phyloP scores from a whole-genome alignment of 2,888 invertebrate genomes.

The Meloe dianella region DNA sequence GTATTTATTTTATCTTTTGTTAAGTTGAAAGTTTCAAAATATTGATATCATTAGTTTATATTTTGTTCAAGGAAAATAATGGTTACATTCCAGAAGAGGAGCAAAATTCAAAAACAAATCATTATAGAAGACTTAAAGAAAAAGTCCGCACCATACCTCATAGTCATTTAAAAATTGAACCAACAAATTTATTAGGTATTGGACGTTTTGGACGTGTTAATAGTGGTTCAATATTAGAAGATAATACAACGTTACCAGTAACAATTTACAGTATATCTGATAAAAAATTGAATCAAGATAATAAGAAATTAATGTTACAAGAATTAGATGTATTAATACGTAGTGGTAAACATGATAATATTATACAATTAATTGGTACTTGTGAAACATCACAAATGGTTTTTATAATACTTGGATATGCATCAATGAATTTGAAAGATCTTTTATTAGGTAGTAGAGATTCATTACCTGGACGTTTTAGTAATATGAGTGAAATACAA shows the following conservation, averaged over 20 bases:
- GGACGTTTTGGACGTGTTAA: slow-evolving; percentile 82
- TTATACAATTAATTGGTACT: slow-evolving; percentile 77
- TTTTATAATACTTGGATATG: slow-evolving; percentile 76
- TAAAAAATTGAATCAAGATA: slow-evolving; percentile 58
- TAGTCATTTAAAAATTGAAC: slow-evolving; percentile 74
- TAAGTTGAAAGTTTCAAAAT: too few relatives aligned
- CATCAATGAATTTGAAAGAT: slow-evolving; percentile 72
- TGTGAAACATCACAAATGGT: slow-evolving; percentile 79
- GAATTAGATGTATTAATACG: slow-evolving; percentile 76
- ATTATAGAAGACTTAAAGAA: slow-evolving; percentile 76
- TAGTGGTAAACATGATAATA: slow-evolving; percentile 72
- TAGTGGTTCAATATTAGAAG: slow-evolving; percentile 71
- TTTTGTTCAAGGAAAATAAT: slow-evolving; percentile 68
- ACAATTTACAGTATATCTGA: slow-evolving; percentile 72
- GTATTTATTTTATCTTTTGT: too few relatives aligned
- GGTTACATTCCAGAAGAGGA: slow-evolving; percentile 78
- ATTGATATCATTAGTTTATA: too few relatives aligned
- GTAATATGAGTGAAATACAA: slow-evolving; percentile 67
- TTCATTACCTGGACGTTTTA: slow-evolving; percentile 61
- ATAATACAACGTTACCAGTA: slow-evolving; percentile 63
- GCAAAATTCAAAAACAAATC: slow-evolving; percentile 67
- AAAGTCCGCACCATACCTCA: slow-evolving; percentile 77
- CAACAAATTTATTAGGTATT: slow-evolving; percentile 69
- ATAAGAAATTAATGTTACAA: slow-evolving; percentile 65
- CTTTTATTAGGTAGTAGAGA: slow-evolving; percentile 68